Evolutionary conservation across 1,140 invertebrate genomes (phyloP).

Genomic region (Chironomus striatipennis): DNA sequence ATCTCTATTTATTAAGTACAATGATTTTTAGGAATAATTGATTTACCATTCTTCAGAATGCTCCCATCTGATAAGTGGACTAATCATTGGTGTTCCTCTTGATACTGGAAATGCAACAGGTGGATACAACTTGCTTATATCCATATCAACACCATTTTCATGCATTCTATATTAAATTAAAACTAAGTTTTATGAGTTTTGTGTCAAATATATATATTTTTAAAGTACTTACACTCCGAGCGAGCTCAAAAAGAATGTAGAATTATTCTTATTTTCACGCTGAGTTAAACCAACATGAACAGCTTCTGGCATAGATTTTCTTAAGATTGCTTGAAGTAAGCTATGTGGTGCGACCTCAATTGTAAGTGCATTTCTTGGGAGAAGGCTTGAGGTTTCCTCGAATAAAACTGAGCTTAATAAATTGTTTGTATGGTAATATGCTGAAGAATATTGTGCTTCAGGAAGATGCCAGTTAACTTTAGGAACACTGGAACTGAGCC

Average conservation of each 20-base stretch:
- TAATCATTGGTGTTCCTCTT: slow-evolving; percentile 64
- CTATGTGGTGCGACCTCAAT: slow-evolving; percentile 80
- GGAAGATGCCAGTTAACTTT: slow-evolving; percentile 64
- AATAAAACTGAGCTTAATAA: slow-evolving; percentile 76
- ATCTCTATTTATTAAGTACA: too few species aligned
- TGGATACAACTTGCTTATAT: slow-evolving; percentile 49
- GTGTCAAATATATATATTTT: neutral
- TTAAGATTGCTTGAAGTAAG: slow-evolving; percentile 61
- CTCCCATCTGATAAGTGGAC: slow-evolving; percentile 79
- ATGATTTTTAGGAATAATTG: too few species aligned
- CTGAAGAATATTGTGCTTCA: slow-evolving; percentile 61
- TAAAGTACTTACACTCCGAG: slow-evolving; percentile 58
- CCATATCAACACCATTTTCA: slow-evolving; percentile 41
- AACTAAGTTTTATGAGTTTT: neutral
- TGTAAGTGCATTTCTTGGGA: slow-evolving; percentile 70
- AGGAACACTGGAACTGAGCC: slow-evolving; percentile 80
- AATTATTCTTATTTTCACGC: slow-evolving; percentile 60
- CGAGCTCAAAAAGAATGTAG: slow-evolving; percentile 55
- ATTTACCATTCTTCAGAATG: slow-evolving; percentile 65
- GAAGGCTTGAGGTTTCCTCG: slow-evolving; percentile 65
- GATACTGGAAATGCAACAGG: slow-evolving; percentile 68
- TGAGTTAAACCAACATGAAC: slow-evolving; percentile 72
- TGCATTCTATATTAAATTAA: slow-evolving; percentile 37
- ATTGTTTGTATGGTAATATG: slow-evolving; percentile 92
- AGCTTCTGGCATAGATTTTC: slow-evolving; percentile 47